Evolutionary conservation across 2,113 vertebrate species (phyloP), one percentile per base, ranked within the genome.

Genomic region (mouse (Mus musculus)): DNA sequence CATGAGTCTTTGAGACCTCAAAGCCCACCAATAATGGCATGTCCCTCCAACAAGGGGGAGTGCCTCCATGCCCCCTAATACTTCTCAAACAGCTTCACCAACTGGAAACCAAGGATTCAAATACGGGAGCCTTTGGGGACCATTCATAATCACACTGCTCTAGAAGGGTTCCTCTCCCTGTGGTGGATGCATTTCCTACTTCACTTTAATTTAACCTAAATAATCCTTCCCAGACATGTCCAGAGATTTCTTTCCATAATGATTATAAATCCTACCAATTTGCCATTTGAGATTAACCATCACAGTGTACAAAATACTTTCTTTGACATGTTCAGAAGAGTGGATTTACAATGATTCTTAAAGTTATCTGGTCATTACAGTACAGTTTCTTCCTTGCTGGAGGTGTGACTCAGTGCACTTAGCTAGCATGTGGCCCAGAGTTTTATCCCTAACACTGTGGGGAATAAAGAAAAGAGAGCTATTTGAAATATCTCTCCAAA

Each of bases 261-360:
- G 28, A 86, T 46, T 67, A 49, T 86, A 86, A 86, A 69, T 69
- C 28, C 84, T 69, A 42, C 39, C 39, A 46, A 5, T 63, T 69
- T 86, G 8, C 26, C 42, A 86, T 22, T 86, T 17, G 67, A 49
- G 61, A 67, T 33, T 86, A 86, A 86, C 42, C 14, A 30, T 86
- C 63, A 67, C 14, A 67, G 61, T 86, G 4, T 67, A 87, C 81
- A 93, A 95, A 94, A 28, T 81, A 39, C 17, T 90, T 94, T 33
- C 85, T 93, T 75, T 4, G 76, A 8, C 88, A 19, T 88, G 1
- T 90, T 87, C 16, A 82, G 77, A 89, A 65, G 59, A 91, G 59
- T 96, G 49, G 14, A 91, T 96, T 94, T 93, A 46, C 65, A 95
- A 9, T 95, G 75, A 72, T 91, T 85, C 14, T 91, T 89, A 11